A percentile compares a stretch with the other conserved stretches of the same genome.
Conservation (phyloP, 2,113 vertebrate genomes). For the Montifringilla adamsi region DNA sequence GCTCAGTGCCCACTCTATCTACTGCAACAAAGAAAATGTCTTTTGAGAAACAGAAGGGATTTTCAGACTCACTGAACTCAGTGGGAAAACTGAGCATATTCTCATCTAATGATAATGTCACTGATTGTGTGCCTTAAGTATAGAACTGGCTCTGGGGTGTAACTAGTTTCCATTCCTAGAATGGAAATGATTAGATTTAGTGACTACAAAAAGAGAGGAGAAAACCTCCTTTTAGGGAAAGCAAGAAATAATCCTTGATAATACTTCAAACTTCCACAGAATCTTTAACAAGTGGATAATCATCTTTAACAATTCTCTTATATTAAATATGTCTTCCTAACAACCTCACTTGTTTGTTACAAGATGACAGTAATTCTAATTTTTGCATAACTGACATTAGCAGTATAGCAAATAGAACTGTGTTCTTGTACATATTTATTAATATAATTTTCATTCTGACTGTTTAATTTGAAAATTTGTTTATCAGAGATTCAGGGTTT, state of each 20-base stretch:
- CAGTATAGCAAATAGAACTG: not conserved
- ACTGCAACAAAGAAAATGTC: not conserved
- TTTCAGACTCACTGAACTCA: not conserved
- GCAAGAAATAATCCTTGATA: not conserved
- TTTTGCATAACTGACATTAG: not conserved
- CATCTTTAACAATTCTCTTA: not conserved
- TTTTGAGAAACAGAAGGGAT: not conserved
- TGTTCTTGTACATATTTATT: not conserved
- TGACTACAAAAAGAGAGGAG: not conserved
- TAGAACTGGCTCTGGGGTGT: not conserved
- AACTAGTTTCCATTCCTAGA: not conserved
- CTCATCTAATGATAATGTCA: not conserved
- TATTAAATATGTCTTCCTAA: not conserved
- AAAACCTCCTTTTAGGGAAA: not conserved
- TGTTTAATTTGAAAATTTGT: not conserved
- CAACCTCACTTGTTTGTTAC: not conserved
- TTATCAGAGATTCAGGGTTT: not conserved
- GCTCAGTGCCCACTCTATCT: not conserved
- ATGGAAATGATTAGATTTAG: not conserved
- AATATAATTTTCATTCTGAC: not conserved
- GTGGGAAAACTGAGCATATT: not conserved
- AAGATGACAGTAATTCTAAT: not conserved
- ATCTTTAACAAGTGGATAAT: not conserved
- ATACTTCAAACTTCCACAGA: not conserved
- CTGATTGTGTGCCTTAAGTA: not conserved